Base-by-base conservation (phyloP, 2,888 invertebrate genomes). In the Gnatocerus cornutus region DNA sequence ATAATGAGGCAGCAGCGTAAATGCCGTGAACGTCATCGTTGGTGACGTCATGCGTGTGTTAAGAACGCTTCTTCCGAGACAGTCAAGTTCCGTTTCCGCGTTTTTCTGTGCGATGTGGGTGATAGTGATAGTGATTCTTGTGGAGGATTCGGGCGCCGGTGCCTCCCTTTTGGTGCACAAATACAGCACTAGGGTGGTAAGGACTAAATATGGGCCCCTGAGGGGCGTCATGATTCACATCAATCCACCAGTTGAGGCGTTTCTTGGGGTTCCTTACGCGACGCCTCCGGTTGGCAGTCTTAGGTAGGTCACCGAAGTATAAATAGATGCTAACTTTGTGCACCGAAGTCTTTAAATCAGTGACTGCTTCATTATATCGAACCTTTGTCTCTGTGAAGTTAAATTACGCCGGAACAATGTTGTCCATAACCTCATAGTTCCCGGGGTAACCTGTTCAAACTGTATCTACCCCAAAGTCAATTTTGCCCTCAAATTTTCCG, bases 221-320 rank as follows among this genome's bases (percentile, higher is more conserved):
- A 90, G 96, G 50, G 97, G 96, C 64, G 90, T 95, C 84, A 90
- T 94, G 77, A 91, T 95, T 58, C 92, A 93, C 81, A 90, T 92
- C 75, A 90, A 92, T 84, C 93, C 92, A 72, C 90, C 90, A 71
- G 95, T 97, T 76, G 97, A 97, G 86, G 95, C 95, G 12, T 98
- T 95, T 84, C 90, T 96, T 71, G 97, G 97, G 71, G 94, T 98
- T 76, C 97, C 96, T 43, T 98, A 97, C 87, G 97, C 97, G 39
- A 95, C 96, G 73, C 93, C 97, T 72, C 96, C 96, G 8, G 89
- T 94, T 75, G 96, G 96, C 77, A 92, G 94, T 82, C 89, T 97
- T 80, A 92, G 97, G 92, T 41, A 41, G n/a, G 33, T n/a, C 7
- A 33, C 33, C 4, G 21, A 21, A 21, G 4, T 21, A 4, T 21